Base-by-base conservation (phyloP, 2,113 vertebrate genomes). In the Cinclus cinclus region DNA sequence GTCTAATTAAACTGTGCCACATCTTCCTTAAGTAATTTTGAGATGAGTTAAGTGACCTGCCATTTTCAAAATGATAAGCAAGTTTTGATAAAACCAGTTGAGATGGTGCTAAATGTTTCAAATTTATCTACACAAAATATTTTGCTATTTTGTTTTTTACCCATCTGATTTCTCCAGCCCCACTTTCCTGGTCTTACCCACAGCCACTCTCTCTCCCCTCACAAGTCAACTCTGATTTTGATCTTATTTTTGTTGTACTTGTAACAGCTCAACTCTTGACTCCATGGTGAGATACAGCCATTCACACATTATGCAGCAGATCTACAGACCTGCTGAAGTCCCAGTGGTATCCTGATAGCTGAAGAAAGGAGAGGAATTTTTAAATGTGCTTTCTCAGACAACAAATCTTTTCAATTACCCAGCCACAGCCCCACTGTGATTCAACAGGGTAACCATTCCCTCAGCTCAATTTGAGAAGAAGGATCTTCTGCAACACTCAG, bases 211-310 rank as follows among this genome's bases (percentile, higher is more conserved):
- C 13, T 83, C 39, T 93, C 37, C 31, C 14, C 13, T 88, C 14
- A 9, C 58, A 76, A 96, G 68, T 85, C 85, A 85, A 4, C 70
- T 62, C 62, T 44, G 60, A 87, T 69, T 91, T 78, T 89, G 64
- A 44, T 83, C 52, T 86, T 91, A 74, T 73, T 91, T 89, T 53
- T 80, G 47, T 46, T 77, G 28, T 33, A 50, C 52, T 74, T 7
- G 2, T 49, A 96, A 78, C 33, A 59, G 84, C 56, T 95, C 84
- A 70, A 20, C 91, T 92, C 89, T 94, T 95, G 92, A 89, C 93
- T 92, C 55, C 56, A 39, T 47, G 60, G 87, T 74, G 91, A 95
- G 87, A 92, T 81, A 91, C 14, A 30, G 52, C 60, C 50, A 70
- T 94, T 91, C 90, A 89, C 89, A 92, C 81, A 55, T 94, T 91